Evolutionary conservation across 1,140 invertebrate genomes (phyloP).

Genomic region (Popillia japonica): DNA sequence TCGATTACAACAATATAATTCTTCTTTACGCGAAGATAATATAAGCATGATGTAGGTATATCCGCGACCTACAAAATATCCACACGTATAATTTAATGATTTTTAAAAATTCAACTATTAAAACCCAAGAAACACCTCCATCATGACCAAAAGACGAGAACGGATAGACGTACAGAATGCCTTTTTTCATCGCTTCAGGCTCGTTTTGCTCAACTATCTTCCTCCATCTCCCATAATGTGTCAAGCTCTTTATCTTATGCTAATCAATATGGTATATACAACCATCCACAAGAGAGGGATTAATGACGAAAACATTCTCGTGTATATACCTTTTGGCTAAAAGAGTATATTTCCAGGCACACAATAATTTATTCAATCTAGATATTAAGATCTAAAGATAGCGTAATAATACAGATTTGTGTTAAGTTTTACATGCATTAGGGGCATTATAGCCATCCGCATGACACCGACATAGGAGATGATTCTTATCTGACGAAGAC

Average conservation of each 20-base stretch:
- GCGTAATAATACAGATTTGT: slow-evolving; percentile 45
- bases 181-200: slow-evolving; percentile 15
- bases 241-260: slow-evolving; percentile 37
- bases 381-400: slow-evolving; percentile 42
- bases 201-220: slow-evolving; percentile 11
- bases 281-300: slow-evolving; percentile 12
- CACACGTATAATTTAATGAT: slow-evolving; percentile 7
- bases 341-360: slow-evolving; percentile 33
- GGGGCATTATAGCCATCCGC: slow-evolving; percentile 37
- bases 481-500: slow-evolving; percentile 43
- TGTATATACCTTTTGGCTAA: slow-evolving; percentile 38
- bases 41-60: neutral
- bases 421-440: slow-evolving; percentile 45
- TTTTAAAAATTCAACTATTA: slow-evolving; percentile 32
- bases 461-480: slow-evolving; percentile 40
- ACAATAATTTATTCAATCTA: slow-evolving; percentile 38
- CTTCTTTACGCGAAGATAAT: neutral
- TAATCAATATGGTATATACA: slow-evolving; percentile 30
- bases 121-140: slow-evolving; percentile 28
- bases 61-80: neutral
- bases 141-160: neutral
- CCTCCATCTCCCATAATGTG: slow-evolving; percentile 30
- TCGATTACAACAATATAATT: neutral
- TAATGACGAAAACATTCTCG: slow-evolving; percentile 34
- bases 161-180: slow-evolving; percentile 8